phyloP scores from a whole-genome alignment of 2,888 invertebrate genomes.

The Marasmarcha lunaedactyla region DNA sequence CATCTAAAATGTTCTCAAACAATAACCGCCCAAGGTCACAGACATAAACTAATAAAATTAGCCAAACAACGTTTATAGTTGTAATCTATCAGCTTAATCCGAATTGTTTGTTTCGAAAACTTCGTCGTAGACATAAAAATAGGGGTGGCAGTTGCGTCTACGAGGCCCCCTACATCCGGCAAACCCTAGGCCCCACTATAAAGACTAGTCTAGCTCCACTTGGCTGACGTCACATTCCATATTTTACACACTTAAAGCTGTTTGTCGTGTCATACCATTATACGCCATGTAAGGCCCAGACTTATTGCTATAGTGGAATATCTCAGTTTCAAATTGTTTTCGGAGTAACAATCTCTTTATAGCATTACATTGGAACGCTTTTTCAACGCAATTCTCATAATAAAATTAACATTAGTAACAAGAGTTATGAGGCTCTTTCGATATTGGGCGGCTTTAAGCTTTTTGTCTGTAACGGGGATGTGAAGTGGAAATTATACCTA shows the following conservation, averaged over 20 bases:
- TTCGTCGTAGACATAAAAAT: not conserved
- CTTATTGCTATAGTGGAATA: slow-evolving; percentile 59
- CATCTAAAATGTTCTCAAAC: no score
- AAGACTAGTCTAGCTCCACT: slow-evolving; percentile 48
- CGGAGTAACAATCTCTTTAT: slow-evolving; percentile 43
- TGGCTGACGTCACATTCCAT: slow-evolving; percentile 59
- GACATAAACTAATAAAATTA: no score
- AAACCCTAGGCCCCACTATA: slow-evolving; percentile 41
- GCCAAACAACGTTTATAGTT: no score
- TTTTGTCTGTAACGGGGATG: slow-evolving; percentile 33
- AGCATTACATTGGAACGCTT: slow-evolving; percentile 46
- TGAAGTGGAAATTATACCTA: no score
- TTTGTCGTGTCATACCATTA: slow-evolving; percentile 70
- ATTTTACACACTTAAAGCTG: slow-evolving; percentile 69
- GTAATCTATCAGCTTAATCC: no score
- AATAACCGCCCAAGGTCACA: no score
- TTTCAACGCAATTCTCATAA: slow-evolving; percentile 37
- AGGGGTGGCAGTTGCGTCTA: not conserved
- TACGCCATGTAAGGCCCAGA: slow-evolving; percentile 62
- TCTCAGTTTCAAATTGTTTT: slow-evolving; percentile 65
- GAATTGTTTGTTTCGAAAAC: not conserved
- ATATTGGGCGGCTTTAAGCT: slow-evolving; percentile 26
- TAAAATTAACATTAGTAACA: slow-evolving; percentile 37
- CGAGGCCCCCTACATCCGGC: slow-evolving; percentile 33
- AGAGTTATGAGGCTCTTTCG: slow-evolving; percentile 33